A percentile compares a stretch with the other conserved stretches of the same genome.
phyloP scores from a whole-genome alignment of 2,888 invertebrate genomes.

The Mayetiola destructor region DNA sequence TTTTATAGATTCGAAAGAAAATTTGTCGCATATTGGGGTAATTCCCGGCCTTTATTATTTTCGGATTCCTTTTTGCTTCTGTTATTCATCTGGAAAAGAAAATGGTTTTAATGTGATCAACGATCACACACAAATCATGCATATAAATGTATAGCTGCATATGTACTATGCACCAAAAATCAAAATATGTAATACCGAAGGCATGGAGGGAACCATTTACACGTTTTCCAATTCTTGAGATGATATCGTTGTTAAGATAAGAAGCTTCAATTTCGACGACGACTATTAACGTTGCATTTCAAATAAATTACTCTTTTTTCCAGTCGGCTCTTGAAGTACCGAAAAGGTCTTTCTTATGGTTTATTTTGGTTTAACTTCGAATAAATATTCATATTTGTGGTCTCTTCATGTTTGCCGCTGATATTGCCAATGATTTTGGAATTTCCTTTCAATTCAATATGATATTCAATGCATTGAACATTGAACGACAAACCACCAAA shows the following conservation, averaged over 20 bases:
- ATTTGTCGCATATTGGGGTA: background rate
- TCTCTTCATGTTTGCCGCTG: conserved; percentile 10
- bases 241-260: background rate
- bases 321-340: background rate
- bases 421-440: conserved; percentile 9
- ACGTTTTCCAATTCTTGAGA: background rate
- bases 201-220: no score
- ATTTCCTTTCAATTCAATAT: background rate
- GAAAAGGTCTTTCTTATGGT: background rate
- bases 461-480: background rate
- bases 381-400: background rate
- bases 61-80: background rate
- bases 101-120: no score
- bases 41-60: conserved; percentile 2
- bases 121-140: conserved; percentile 8
- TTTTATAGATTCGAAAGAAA: no score
- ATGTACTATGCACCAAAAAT: no score
- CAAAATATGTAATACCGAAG: no score
- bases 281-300: conserved; percentile 12
- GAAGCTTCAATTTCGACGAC: conserved; percentile 8
- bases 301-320: conserved; percentile 11
- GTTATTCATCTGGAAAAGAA: no score
- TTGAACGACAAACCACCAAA: background rate
- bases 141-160: no score
- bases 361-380: background rate